A percentile compares a stretch with the other conserved stretches of the same genome.
phyloP scores from a whole-genome alignment of 2,888 invertebrate species.

The Xestia sexstrigata region DNA sequence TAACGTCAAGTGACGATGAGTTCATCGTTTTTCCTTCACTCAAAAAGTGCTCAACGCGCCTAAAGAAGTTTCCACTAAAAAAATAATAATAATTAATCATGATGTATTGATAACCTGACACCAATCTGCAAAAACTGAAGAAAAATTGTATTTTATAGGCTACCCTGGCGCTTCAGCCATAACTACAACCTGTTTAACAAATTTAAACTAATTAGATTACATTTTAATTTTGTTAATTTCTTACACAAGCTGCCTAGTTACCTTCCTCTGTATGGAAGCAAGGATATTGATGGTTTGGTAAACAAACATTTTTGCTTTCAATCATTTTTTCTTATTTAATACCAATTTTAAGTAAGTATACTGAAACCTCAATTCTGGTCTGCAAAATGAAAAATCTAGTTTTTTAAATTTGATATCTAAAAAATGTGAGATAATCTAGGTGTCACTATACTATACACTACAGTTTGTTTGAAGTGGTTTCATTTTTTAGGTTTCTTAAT shows the following conservation, averaged over 20 bases:
- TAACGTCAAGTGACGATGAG: no score
- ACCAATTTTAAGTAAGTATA: not conserved
- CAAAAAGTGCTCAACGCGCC: no score
- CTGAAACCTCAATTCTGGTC: not conserved
- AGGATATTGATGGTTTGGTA: slow-evolving; percentile 95
- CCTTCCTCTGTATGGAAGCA: slow-evolving; percentile 93
- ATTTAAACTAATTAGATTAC: slow-evolving; percentile 11
- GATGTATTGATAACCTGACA: no score
- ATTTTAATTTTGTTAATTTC: slow-evolving; percentile 66
- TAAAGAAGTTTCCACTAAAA: no score
- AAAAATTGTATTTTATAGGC: not conserved
- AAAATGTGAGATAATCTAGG: not conserved
- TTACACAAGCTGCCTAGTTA: slow-evolving; percentile 93
- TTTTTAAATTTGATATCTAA: not conserved
- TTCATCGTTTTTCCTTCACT: no score
- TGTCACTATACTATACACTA: not conserved
- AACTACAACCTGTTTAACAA: not conserved
- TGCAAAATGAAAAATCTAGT: not conserved
- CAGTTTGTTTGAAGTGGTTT: slow-evolving; percentile 3
- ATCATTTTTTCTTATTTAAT: slow-evolving; percentile 3
- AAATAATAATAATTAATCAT: no score
- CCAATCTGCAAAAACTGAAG: not conserved
- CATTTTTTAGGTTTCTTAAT: not conserved
- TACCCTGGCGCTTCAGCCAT: not conserved
- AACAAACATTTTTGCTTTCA: slow-evolving; percentile 66